Percentiles rank a stretch among this genome's conserved stretches.
phyloP scores from a whole-genome alignment of 1,140 invertebrate species.

The Apis cerana region DNA sequence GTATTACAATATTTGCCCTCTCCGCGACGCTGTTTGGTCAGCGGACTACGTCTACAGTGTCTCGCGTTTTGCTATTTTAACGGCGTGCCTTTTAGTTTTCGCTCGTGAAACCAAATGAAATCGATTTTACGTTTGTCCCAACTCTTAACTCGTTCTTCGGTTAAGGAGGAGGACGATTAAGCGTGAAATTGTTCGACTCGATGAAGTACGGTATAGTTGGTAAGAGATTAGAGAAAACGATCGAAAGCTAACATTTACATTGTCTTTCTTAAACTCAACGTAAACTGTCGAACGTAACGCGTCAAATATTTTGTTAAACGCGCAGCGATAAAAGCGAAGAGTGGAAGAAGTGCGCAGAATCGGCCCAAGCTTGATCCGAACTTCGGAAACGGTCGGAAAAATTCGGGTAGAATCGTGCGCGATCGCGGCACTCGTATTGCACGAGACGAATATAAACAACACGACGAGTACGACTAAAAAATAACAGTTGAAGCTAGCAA shows the following conservation, averaged over 20 bases:
- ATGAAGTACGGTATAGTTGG: background rate
- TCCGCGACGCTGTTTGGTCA: conserved; percentile 47
- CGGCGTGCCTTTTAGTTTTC: conserved; percentile 2
- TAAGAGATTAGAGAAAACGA: background rate
- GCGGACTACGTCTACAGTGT: conserved; percentile 32
- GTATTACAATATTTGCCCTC: conserved; percentile 54
- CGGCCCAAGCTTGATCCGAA: no score
- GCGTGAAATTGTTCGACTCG: background rate
- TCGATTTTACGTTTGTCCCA: conserved; percentile 14
- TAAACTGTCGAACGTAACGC: background rate
- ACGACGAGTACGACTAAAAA: no score
- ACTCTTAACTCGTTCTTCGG: background rate
- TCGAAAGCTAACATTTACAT: background rate
- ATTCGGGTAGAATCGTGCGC: no score
- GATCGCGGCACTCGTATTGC: no score
- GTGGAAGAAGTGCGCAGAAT: no score
- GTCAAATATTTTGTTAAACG: no score
- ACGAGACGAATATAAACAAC: no score
- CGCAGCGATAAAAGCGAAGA: no score
- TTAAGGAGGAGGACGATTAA: background rate
- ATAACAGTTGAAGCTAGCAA: no score
- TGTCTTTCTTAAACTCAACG: no score
- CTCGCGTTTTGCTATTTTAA: conserved; percentile 27
- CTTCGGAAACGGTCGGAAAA: no score
- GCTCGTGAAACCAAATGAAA: conserved; percentile 1